Evolutionary conservation across 2,888 invertebrate genomes (phyloP), one percentile per base, ranked within the genome.

Genomic region (Theristus sp.): DNA sequence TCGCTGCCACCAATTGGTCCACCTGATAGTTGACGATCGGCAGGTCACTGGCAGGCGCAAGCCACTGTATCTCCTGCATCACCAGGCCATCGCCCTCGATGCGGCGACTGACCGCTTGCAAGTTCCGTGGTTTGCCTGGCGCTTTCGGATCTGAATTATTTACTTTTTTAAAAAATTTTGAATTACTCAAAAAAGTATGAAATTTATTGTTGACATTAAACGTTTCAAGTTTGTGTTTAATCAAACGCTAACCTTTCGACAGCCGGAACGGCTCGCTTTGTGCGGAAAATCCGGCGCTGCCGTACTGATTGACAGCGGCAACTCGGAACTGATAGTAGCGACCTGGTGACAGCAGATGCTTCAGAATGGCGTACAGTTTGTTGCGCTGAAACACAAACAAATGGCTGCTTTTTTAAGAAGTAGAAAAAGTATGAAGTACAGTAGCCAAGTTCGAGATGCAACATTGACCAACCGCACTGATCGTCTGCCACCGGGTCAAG

Each of bases 221-320:
- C n/a, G n/a, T n/a, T n/a, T n/a, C n/a, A n/a, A n/a, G n/a, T 13
- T 25, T 17, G 49, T 27, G 2, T 22, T 2, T 20, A 17, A 10
- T 24, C 1, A 1, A n/a, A 27, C 13, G 52, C 28, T 55, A 47
- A 62, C 66, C 64, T 65, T 68, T 69, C 25, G 69, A 67, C 1
- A 71, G 64, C 55, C 69, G 71, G 65, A 71, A 71, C 3, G 67
- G 20, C 25, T 60, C 54, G 10, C 66, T 66, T 1, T 69, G 65
- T 2, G 61, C 58, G 27, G 74, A 75, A 64, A 70, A 75, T 13
- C 75, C 76, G 49, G 68, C 63, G 59, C 69, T 68, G 24, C 75
- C 75, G 53, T 69, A 65, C 10, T 65, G 64, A 57, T 66, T 71
- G 58, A 74, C 72, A 2, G 74, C 70, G 22, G 73, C 74, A 13